These are phyloP conservation scores for Sinohyriopsis cumingii DNA, from an alignment of 2,888 invertebrate genomes.

Conservation along the genomic window DNA sequence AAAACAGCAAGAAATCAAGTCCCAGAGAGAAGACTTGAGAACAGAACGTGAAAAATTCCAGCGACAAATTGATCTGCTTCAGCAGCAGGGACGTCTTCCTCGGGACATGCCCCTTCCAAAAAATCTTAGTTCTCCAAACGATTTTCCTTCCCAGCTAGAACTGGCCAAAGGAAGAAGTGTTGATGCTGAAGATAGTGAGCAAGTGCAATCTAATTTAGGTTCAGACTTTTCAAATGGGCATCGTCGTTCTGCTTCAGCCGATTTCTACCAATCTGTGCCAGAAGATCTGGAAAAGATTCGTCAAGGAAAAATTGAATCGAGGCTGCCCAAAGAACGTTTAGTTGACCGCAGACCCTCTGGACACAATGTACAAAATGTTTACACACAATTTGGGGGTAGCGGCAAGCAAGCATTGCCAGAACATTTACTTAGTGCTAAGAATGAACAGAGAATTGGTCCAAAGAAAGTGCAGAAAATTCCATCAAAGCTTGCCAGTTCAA, in stretches of 20 bases:
- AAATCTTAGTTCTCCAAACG: slow-evolving; percentile 1
- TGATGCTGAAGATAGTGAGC: slow-evolving; percentile 15
- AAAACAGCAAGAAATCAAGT: slow-evolving; percentile 81
- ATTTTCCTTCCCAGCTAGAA: neutral
- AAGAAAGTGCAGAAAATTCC: slow-evolving; percentile 90
- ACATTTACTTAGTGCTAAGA: slow-evolving; percentile 84
- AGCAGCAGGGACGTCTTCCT: slow-evolving; percentile 41
- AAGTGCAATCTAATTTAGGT: slow-evolving; percentile 15
- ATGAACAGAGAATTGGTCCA: slow-evolving; percentile 82
- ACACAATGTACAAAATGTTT: slow-evolving; percentile 17
- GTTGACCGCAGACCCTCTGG: slow-evolving; percentile 22
- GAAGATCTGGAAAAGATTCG: slow-evolving; percentile 25
- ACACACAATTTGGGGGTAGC: slow-evolving; percentile 3
- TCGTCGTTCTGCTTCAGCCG: slow-evolving; percentile 60
- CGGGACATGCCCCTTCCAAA: slow-evolving; percentile 18
- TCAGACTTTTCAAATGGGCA: slow-evolving; percentile 39
- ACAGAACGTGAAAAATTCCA: slow-evolving; percentile 88
- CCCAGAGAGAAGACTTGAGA: slow-evolving; percentile 92
- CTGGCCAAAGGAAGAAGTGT: slow-evolving; percentile 4
- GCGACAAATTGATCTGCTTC: slow-evolving; percentile 75
- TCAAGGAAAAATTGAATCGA: slow-evolving; percentile 15
- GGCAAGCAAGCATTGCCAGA: slow-evolving; percentile 75
- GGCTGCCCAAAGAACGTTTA: slow-evolving; percentile 7
- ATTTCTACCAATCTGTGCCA: slow-evolving; percentile 46
- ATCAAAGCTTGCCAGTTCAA: slow-evolving; percentile 82